phyloP scores from a whole-genome alignment of 2,888 invertebrate genomes.

The Cistogaster globosa region DNA sequence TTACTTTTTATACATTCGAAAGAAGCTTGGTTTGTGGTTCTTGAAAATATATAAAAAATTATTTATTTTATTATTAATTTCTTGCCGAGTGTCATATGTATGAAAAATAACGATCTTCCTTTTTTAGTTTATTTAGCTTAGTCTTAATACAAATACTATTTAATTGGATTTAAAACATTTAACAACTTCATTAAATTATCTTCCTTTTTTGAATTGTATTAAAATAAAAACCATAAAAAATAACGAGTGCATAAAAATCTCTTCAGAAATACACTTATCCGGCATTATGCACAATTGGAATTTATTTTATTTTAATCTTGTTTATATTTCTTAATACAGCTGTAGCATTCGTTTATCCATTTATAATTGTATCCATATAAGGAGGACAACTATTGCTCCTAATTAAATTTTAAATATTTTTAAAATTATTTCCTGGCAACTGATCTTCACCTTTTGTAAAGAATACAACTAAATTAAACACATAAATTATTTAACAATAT shows the following conservation, averaged over 20 bases:
- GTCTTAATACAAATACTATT: background rate
- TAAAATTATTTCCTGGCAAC: background rate
- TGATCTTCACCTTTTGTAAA: background rate
- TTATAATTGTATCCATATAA: too few relatives aligned
- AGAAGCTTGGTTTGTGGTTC: too few relatives aligned
- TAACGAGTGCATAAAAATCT: conserved; percentile 39
- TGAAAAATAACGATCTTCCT: background rate
- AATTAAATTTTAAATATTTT: too few relatives aligned
- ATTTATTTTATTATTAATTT: background rate
- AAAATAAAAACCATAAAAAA: background rate
- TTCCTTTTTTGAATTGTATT: conserved; percentile 4
- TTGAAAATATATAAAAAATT: too few relatives aligned
- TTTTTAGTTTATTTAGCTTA: background rate
- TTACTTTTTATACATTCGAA: too few relatives aligned
- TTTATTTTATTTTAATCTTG: background rate
- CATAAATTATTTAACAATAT: too few relatives aligned
- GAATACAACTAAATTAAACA: too few relatives aligned
- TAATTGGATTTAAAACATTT: background rate
- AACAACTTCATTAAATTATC: background rate
- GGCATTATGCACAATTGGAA: conserved; percentile 39
- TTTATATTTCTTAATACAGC: background rate
- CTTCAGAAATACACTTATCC: conserved; percentile 6
- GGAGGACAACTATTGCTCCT: too few relatives aligned
- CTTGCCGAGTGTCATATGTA: background rate
- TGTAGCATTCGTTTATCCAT: background rate